phyloP scores from a whole-genome alignment of 2,113 vertebrate species.

The Python bivittatus region DNA sequence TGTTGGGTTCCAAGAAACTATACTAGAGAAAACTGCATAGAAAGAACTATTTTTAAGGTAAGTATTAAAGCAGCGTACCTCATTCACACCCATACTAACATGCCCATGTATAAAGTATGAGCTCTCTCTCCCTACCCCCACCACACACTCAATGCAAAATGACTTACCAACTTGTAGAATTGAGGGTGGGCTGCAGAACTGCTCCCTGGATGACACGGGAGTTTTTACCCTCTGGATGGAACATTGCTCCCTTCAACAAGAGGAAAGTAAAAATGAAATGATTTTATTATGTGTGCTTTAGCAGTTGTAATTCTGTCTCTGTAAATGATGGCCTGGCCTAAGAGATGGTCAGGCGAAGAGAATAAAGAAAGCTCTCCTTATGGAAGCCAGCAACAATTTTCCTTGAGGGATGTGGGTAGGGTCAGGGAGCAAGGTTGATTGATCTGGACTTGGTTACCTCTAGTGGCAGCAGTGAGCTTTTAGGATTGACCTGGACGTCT shows the following conservation, averaged over 20 bases:
- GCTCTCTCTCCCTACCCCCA: neutral
- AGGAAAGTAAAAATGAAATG: neutral
- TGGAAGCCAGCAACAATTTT: constrained; percentile 19
- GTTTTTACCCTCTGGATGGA: neutral
- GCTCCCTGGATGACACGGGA: neutral
- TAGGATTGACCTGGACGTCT: constrained; percentile 7
- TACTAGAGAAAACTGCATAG: neutral
- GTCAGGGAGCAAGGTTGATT: neutral
- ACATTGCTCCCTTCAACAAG: neutral
- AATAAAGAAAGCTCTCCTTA: neutral
- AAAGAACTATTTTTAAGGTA: neutral
- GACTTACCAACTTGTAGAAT: neutral
- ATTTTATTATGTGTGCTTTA: neutral
- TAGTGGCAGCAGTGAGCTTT: neutral
- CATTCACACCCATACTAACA: neutral
- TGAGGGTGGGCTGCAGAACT: neutral
- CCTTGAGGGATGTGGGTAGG: neutral
- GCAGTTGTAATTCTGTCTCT: neutral
- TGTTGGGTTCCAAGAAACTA: neutral
- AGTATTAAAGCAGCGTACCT: neutral
- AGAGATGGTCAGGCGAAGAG: too few species aligned
- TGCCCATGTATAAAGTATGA: neutral
- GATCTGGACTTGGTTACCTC: neutral
- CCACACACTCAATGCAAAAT: neutral
- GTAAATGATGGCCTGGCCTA: neutral